Conservation (phyloP, 1,140 invertebrate species). For the Listronotus bonariensis region DNA sequence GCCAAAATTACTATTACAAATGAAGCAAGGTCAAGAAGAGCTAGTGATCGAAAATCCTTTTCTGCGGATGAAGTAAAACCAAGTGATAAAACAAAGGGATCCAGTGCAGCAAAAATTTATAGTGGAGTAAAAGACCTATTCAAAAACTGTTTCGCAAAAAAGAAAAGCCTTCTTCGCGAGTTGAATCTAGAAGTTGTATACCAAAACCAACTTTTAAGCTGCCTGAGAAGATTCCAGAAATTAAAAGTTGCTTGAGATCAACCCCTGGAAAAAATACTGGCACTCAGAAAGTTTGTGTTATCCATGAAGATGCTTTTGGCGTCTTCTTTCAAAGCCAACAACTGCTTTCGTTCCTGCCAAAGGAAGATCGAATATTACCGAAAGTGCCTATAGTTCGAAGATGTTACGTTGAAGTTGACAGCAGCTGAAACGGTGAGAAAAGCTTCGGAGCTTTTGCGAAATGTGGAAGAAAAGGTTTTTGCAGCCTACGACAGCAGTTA, state of each 20-base stretch:
- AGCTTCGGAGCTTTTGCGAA: constrained; percentile 11
- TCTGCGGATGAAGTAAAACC: too few species aligned
- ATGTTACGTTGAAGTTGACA: constrained; percentile 22
- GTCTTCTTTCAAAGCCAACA: background rate
- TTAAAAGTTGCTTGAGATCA: constrained; percentile 15
- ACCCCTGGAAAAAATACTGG: background rate
- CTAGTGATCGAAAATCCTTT: too few species aligned
- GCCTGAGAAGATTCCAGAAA: background rate
- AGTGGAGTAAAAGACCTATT: background rate
- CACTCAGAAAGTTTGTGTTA: background rate
- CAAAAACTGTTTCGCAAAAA: background rate
- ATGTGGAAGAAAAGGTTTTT: constrained; percentile 10
- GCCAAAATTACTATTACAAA: background rate
- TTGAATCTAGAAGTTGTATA: background rate
- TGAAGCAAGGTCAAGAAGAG: too few species aligned
- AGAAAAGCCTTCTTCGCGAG: background rate
- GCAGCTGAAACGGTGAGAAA: constrained; percentile 20
- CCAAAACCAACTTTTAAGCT: background rate
- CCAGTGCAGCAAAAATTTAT: too few species aligned
- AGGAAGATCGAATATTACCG: background rate
- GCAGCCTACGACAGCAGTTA: background rate
- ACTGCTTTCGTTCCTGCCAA: background rate
- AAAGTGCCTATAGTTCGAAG: constrained; percentile 10
- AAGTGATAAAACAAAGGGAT: too few species aligned
- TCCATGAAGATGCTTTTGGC: background rate